Evolutionary conservation across 2,113 vertebrate genomes (phyloP).

Genomic region (Odontophorus gujanensis): DNA sequence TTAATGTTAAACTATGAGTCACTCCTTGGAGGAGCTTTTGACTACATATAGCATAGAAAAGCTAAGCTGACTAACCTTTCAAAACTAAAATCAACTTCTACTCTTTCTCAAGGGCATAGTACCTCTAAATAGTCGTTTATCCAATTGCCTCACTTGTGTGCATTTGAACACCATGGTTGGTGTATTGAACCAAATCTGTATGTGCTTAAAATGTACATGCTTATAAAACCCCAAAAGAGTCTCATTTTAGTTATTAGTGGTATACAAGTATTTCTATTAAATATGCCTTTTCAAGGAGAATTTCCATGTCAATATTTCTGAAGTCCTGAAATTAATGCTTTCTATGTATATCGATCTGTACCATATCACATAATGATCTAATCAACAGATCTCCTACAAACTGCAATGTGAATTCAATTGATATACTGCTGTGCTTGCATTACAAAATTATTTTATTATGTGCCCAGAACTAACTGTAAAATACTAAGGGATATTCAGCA

Average conservation of each 20-base stretch:
- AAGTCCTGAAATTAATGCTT: conserved; percentile 1
- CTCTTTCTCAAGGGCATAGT: not conserved
- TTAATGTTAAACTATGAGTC: not conserved
- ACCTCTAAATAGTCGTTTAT: not conserved
- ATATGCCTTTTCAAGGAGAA: not conserved
- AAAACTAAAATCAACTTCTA: not conserved
- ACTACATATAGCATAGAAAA: not conserved
- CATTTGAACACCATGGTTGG: not conserved
- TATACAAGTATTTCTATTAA: conserved; percentile 14
- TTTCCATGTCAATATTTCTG: conserved; percentile 41
- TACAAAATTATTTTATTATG: conserved; percentile 59
- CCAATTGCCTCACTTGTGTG: not conserved
- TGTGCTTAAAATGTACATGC: not conserved
- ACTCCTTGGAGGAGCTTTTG: not conserved
- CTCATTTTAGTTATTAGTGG: not conserved
- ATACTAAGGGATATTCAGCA: conserved; percentile 30
- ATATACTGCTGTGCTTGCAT: not conserved
- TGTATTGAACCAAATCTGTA: not conserved
- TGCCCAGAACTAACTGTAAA: conserved; percentile 48
- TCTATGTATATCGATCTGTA: conserved; percentile 37
- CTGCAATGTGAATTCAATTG: conserved; percentile 31
- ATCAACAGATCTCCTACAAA: conserved; percentile 50
- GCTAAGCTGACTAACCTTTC: not conserved
- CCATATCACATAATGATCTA: conserved; percentile 18
- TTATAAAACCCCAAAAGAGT: not conserved